Conservation (phyloP, 1,140 invertebrate species). For the Zaprionus vittiger region DNA sequence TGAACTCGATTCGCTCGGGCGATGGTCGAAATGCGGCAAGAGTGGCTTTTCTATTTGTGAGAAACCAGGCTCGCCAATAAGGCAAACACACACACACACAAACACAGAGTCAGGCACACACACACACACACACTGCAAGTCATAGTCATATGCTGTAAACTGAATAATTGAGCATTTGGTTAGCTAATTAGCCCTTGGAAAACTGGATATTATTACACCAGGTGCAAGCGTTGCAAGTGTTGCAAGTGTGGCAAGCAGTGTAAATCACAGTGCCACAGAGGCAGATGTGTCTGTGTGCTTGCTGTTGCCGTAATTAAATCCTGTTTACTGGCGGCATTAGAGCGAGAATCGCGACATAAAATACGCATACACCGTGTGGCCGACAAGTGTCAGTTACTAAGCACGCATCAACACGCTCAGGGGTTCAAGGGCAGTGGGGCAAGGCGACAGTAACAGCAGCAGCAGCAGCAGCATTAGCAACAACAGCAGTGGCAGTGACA, state of each 20-base stretch:
- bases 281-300: too few species aligned
- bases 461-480: conserved; percentile 5
- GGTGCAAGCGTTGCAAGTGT: neutral
- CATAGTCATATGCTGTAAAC: conserved; percentile 6
- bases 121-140: neutral
- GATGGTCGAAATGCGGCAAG: conserved; percentile 41
- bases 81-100: neutral
- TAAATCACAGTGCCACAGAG: neutral
- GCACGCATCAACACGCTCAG: conserved; percentile 38
- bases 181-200: conserved; percentile 30
- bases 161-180: conserved; percentile 44
- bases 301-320: conserved; percentile 31
- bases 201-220: conserved; percentile 19
- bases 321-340: conserved; percentile 25
- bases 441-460: conserved; percentile 9
- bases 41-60: conserved; percentile 29
- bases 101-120: neutral
- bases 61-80: neutral
- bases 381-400: conserved; percentile 50
- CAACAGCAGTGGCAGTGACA: neutral
- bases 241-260: neutral
- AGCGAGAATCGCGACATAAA: conserved; percentile 20
- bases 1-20: conserved; percentile 43
- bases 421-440: neutral
- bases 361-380: conserved; percentile 5